phyloP scores from a whole-genome alignment of 2,888 invertebrate genomes.

The Tenthredo notha region DNA sequence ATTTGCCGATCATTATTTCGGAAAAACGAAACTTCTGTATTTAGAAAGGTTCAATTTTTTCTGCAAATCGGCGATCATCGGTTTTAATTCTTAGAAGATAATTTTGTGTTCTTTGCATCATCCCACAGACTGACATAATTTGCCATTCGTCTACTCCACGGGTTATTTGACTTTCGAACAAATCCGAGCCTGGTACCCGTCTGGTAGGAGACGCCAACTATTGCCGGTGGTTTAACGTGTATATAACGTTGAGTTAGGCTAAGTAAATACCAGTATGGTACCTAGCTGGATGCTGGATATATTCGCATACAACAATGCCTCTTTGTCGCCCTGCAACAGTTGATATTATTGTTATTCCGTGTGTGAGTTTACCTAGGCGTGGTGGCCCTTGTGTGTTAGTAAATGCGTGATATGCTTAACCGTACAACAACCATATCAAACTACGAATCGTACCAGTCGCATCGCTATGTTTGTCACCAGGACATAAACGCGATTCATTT shows the following conservation, averaged over 20 bases:
- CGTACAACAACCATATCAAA: slow-evolving; percentile 66
- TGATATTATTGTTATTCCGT: slow-evolving; percentile 49
- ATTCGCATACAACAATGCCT: slow-evolving; percentile 68
- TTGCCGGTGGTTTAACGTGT: slow-evolving; percentile 45
- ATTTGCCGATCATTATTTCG: not conserved
- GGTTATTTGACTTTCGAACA: slow-evolving; percentile 28
- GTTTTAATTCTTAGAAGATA: not conserved
- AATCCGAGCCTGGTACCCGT: slow-evolving; percentile 18
- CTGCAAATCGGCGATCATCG: not conserved
- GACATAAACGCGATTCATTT: not conserved
- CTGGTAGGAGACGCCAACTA: slow-evolving; percentile 23
- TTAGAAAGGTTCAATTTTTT: not conserved
- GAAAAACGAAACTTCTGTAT: not conserved
- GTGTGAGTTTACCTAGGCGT: slow-evolving; percentile 1
- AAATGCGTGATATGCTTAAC: slow-evolving; percentile 67
- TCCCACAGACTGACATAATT: not conserved
- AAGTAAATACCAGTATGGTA: slow-evolving; percentile 69
- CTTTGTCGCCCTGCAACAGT: slow-evolving; percentile 66
- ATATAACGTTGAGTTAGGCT: slow-evolving; percentile 72
- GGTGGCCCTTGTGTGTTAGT: slow-evolving; percentile 56
- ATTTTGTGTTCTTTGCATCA: not conserved
- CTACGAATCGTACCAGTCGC: slow-evolving; percentile 38
- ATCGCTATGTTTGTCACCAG: slow-evolving; percentile 49
- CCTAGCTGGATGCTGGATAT: slow-evolving; percentile 61
- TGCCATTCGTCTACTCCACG: not conserved